These are phyloP conservation scores for Melanocharis versteri DNA, from an alignment of 2,113 vertebrate genomes.

Conservation along the genomic window DNA sequence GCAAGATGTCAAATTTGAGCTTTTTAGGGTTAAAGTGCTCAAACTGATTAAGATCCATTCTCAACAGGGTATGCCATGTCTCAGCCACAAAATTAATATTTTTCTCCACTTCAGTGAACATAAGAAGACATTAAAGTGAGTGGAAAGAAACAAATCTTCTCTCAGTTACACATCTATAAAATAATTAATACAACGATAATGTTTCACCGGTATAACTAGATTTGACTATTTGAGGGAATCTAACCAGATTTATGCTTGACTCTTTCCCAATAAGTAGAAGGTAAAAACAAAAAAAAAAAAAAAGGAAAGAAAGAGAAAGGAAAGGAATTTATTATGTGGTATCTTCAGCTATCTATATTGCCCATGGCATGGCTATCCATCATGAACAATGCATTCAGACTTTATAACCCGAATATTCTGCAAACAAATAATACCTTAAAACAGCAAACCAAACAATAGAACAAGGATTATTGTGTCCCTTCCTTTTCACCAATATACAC, in stretches of 20 bases:
- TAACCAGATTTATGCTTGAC: not conserved
- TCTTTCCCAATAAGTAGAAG: not conserved
- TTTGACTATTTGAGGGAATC: not conserved
- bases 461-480: constrained; percentile 31
- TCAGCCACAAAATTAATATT: not conserved
- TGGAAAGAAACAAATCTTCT: not conserved
- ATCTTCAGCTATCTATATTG: not conserved
- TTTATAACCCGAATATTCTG: constrained; percentile 7
- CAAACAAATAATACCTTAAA: constrained; percentile 33
- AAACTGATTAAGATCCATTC: not conserved
- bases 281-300: too few relatives aligned
- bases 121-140: not conserved
- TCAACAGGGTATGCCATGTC: not conserved
- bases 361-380: not conserved
- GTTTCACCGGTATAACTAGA: not conserved
- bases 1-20: not conserved
- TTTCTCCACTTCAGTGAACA: not conserved
- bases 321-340: not conserved
- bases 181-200: not conserved
- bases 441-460: not conserved
- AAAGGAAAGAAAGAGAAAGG: not conserved
- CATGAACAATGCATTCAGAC: not conserved
- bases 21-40: not conserved
- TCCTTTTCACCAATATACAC: constrained; percentile 10
- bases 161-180: not conserved